Evolutionary conservation across 2,888 invertebrate species (phyloP).

Genomic region (Himalopsyche kuldschensis): DNA sequence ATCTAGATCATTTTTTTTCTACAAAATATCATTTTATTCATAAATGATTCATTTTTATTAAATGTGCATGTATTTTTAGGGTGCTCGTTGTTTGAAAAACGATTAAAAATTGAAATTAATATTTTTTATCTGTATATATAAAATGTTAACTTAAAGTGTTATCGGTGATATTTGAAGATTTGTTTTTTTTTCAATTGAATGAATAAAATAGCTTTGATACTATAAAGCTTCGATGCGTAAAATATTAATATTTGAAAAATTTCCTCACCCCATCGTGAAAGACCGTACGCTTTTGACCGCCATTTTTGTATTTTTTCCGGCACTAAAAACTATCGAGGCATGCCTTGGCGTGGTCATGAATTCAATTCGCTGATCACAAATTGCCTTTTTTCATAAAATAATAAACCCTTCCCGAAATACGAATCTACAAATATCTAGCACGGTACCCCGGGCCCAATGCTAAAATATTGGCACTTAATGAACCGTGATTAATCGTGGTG

Average conservation of each 20-base stretch:
- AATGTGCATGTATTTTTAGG: too few species aligned
- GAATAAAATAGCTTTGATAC: background rate
- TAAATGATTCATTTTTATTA: too few species aligned
- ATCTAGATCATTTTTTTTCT: too few species aligned
- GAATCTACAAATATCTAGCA: constrained; percentile 32
- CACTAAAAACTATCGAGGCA: constrained; percentile 24
- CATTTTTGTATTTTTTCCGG: background rate
- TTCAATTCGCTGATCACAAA: constrained; percentile 27
- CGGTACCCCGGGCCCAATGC: constrained; percentile 8
- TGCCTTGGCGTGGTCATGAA: constrained; percentile 19
- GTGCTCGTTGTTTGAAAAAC: too few species aligned
- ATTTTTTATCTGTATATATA: too few species aligned
- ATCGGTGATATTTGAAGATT: background rate
- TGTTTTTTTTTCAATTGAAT: background rate
- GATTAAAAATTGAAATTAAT: too few species aligned
- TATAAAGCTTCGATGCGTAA: background rate
- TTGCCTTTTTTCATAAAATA: constrained; percentile 25
- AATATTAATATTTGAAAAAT: background rate
- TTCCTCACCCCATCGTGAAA: background rate
- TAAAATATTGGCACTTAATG: constrained; percentile 40
- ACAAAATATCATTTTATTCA: too few species aligned
- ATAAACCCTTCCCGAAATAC: constrained; percentile 38
- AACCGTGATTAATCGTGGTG: constrained; percentile 35
- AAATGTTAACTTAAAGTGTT: too few species aligned
- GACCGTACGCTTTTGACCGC: background rate